Percentiles rank a stretch among this genome's conserved stretches.
Evolutionary conservation across 2,113 vertebrate genomes (phyloP).

Genomic region (Echinops telfairi): DNA sequence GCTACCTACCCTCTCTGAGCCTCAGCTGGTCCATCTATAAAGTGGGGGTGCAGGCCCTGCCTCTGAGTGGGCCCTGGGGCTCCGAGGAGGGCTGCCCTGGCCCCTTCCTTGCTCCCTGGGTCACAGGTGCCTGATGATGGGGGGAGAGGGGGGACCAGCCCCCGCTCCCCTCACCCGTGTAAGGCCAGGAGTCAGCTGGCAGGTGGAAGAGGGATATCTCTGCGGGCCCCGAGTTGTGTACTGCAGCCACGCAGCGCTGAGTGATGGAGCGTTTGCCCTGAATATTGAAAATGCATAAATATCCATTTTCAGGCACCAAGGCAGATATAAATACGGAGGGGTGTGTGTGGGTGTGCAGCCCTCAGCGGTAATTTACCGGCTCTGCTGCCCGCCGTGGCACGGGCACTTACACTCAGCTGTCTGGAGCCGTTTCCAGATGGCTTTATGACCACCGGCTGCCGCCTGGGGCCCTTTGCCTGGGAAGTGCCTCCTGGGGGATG

Average conservation of each 20-base stretch:
- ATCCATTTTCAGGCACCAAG: slow-evolving; percentile 78
- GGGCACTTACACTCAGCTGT: background rate
- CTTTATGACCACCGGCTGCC: slow-evolving; percentile 26
- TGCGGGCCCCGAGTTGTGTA: background rate
- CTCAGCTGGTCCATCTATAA: background rate
- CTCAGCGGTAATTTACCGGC: slow-evolving; percentile 59
- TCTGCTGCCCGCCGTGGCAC: accelerated
- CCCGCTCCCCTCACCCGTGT: background rate
- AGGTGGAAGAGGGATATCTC: background rate
- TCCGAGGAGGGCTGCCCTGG: background rate
- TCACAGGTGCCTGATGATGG: background rate
- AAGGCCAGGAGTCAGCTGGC: background rate
- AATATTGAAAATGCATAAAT: slow-evolving; percentile 65
- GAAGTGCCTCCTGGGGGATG: background rate
- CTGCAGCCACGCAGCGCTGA: slow-evolving; percentile 23
- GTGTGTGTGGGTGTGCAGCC: background rate
- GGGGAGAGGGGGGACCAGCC: background rate
- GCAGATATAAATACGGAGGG: slow-evolving; percentile 69
- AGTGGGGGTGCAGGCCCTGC: background rate
- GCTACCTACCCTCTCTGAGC: background rate
- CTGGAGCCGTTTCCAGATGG: slow-evolving; percentile 46
- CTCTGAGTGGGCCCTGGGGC: background rate
- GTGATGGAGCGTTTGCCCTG: slow-evolving; percentile 17
- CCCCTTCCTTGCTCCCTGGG: background rate
- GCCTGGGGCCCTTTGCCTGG: slow-evolving; percentile 17